A percentile compares a stretch with the other conserved stretches of the same genome.
These are phyloP conservation scores for Tiphia femorata DNA, from an alignment of 2,888 invertebrate species.

Conservation along the genomic window DNA sequence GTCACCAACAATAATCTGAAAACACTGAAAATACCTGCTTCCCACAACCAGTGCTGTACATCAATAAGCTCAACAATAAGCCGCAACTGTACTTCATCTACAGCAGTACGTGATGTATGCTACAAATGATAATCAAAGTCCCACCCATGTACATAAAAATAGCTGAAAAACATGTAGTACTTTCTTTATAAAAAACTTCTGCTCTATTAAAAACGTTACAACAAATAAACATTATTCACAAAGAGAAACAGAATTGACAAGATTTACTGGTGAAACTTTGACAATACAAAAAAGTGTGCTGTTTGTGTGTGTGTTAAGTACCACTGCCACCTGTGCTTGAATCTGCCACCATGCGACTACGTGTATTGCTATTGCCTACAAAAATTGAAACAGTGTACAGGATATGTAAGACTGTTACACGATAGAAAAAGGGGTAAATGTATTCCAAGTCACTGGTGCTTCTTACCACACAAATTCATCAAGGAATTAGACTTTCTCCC, in stretches of 20 bases:
- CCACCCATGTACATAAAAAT: slow-evolving; percentile 10
- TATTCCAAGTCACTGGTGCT: slow-evolving; percentile 67
- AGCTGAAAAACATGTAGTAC: not conserved
- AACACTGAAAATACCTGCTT: slow-evolving; percentile 54
- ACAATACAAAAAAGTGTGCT: slow-evolving; percentile 33
- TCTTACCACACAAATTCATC: slow-evolving; percentile 97
- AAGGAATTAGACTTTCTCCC: slow-evolving; percentile 93
- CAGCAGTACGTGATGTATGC: slow-evolving; percentile 36
- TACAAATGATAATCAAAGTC: slow-evolving; percentile 37
- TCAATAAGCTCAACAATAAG: slow-evolving; percentile 64
- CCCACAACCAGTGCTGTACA: slow-evolving; percentile 66
- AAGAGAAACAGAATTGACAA: not conserved
- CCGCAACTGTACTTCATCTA: slow-evolving; percentile 43
- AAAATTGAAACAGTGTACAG: slow-evolving; percentile 30
- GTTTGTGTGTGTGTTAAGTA: slow-evolving; percentile 32
- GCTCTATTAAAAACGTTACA: too few species aligned
- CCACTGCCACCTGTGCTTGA: slow-evolving; percentile 59
- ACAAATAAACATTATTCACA: not conserved
- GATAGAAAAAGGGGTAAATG: slow-evolving; percentile 50
- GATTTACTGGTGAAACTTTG: slow-evolving; percentile 28
- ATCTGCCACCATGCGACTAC: slow-evolving; percentile 66
- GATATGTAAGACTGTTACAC: slow-evolving; percentile 46
- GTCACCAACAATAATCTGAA: slow-evolving; percentile 62
- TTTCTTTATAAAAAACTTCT: too few species aligned
- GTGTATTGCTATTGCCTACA: slow-evolving; percentile 41